Evolutionary conservation across 2,888 invertebrate species (phyloP).

Genomic region (Pristionchus arcanus): DNA sequence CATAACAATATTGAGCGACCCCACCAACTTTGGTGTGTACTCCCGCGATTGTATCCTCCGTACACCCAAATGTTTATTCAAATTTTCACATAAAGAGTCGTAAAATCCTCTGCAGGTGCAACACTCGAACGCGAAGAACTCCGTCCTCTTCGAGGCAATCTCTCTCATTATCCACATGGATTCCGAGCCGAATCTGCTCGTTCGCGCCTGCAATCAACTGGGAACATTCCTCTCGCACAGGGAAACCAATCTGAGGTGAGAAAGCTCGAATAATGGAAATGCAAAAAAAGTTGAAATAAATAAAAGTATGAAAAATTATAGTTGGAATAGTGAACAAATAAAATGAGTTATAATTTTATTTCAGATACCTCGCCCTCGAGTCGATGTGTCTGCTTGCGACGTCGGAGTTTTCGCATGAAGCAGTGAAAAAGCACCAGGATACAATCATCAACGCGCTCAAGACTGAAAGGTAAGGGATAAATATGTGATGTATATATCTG

Average conservation of each 20-base stretch:
- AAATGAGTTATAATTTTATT: background rate
- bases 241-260: slow-evolving; percentile 93
- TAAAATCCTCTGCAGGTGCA: slow-evolving; percentile 85
- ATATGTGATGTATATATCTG: too few relatives aligned
- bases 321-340: background rate
- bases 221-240: slow-evolving; percentile 95
- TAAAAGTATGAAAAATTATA: too few relatives aligned
- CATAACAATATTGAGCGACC: background rate
- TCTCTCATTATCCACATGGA: slow-evolving; percentile 99
- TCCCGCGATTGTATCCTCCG: too few relatives aligned
- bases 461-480: slow-evolving; percentile 71
- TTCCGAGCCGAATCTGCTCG: slow-evolving; percentile 85
- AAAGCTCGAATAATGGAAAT: background rate
- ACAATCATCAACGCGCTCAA: slow-evolving; percentile 99
- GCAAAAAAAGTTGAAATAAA: background rate
- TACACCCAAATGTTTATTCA: too few relatives aligned
- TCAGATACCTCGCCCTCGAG: slow-evolving; percentile 93
- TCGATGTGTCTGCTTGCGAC: slow-evolving; percentile 99
- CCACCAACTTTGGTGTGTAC: too few relatives aligned
- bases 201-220: slow-evolving; percentile 97
- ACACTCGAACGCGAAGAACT: slow-evolving; percentile 99
- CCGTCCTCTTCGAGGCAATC: slow-evolving; percentile 99
- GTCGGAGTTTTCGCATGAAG: slow-evolving; percentile 99
- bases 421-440: slow-evolving; percentile 99
- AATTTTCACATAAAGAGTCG: too few relatives aligned